A percentile compares a stretch with the other conserved stretches of the same genome.
These are phyloP conservation scores for Himalopsyche anomala DNA, from an alignment of 2,888 invertebrate genomes.

Conservation along the genomic window DNA sequence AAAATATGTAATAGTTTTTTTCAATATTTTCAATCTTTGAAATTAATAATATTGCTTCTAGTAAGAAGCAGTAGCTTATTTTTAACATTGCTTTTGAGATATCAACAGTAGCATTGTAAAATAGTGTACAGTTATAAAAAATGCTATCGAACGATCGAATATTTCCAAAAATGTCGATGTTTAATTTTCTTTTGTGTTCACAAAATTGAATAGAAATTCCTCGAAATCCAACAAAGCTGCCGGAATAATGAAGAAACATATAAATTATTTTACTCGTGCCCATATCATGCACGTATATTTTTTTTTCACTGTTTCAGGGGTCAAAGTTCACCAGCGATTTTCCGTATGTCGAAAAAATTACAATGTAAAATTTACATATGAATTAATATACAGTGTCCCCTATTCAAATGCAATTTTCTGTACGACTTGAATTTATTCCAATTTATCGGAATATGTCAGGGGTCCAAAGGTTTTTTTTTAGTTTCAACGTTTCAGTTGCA, in stretches of 20 bases:
- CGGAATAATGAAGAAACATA: conserved; percentile 13
- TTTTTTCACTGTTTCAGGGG: conserved; percentile 50
- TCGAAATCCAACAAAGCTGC: not conserved
- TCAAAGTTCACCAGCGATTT: conserved; percentile 62
- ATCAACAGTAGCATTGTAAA: too few relatives aligned
- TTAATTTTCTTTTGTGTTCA: too few relatives aligned
- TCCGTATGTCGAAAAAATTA: conserved; percentile 52
- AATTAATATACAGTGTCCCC: conserved; percentile 50
- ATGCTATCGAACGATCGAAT: too few relatives aligned
- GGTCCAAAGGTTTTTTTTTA: not conserved
- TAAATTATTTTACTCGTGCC: conserved; percentile 15
- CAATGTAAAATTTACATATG: conserved; percentile 63
- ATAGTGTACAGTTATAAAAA: too few relatives aligned
- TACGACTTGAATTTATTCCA: conserved; percentile 46
- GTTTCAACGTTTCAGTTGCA: too few relatives aligned
- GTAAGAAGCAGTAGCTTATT: too few relatives aligned
- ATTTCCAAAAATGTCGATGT: too few relatives aligned
- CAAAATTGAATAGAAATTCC: not conserved
- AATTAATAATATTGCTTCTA: too few relatives aligned
- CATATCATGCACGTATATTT: conserved; percentile 21
- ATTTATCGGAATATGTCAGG: conserved; percentile 13
- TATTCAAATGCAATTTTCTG: conserved; percentile 45
- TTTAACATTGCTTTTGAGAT: too few relatives aligned
- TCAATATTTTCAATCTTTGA: too few relatives aligned
- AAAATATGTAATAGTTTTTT: too few relatives aligned